Evolutionary conservation across 2,113 vertebrate species (phyloP).

Genomic region (Isichthys henryi): DNA sequence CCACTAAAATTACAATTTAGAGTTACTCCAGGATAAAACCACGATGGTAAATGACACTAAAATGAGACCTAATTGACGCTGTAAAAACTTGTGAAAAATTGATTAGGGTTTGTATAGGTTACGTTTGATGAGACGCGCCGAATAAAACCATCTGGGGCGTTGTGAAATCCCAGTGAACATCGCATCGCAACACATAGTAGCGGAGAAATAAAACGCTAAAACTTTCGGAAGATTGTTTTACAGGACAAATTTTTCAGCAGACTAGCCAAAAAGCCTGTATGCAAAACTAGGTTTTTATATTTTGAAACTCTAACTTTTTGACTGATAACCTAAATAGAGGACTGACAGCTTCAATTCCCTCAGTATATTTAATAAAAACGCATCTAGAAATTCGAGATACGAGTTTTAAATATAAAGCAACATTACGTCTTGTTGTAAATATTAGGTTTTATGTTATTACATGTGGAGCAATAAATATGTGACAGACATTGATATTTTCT

Average conservation of each 20-base stretch:
- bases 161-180: background rate
- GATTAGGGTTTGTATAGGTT: background rate
- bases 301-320: background rate
- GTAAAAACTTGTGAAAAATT: conserved; percentile 6
- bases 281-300: background rate
- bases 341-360: background rate
- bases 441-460: background rate
- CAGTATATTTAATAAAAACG: background rate
- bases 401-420: background rate
- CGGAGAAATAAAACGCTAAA: background rate
- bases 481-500: background rate
- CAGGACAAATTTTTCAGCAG: background rate
- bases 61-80: background rate
- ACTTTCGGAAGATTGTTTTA: background rate
- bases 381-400: background rate
- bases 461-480: background rate
- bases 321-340: background rate
- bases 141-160: background rate
- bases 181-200: background rate
- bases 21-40: background rate
- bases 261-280: background rate
- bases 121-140: background rate
- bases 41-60: background rate
- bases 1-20: background rate
- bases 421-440: background rate